Evolutionary conservation across 2,113 vertebrate species (phyloP).

Genomic region (Deroptyus accipitrinus): DNA sequence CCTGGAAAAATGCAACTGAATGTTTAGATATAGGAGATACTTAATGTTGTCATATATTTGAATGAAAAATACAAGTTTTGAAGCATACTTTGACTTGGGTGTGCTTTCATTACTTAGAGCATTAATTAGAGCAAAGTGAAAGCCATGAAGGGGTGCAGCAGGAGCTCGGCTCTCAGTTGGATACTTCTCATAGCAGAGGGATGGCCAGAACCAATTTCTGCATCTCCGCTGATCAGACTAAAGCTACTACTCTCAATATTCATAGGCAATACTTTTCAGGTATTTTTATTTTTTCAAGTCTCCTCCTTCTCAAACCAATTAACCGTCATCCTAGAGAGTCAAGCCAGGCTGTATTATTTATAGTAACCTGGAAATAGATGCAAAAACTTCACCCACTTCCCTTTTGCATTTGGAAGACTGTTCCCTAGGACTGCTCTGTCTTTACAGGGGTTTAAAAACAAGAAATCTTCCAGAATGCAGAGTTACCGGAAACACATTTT

Average conservation of each 20-base stretch:
- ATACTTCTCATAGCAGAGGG: background rate
- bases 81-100: background rate
- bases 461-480: background rate
- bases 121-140: background rate
- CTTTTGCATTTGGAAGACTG: background rate
- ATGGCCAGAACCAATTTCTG: background rate
- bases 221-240: background rate
- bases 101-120: background rate
- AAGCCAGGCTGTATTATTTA: background rate
- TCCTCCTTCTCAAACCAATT: background rate
- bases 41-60: background rate
- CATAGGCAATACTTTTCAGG: background rate
- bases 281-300: background rate
- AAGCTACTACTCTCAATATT: background rate
- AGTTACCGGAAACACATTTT: conserved; percentile 1
- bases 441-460: background rate
- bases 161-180: background rate
- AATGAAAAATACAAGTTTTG: background rate
- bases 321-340: background rate
- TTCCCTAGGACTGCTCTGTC: background rate
- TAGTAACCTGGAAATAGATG: background rate
- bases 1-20: background rate
- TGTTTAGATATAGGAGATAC: background rate
- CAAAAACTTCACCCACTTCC: background rate
- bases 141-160: background rate